Base-by-base conservation (phyloP, 2,888 invertebrate genomes). In the Thelaira solivaga region DNA sequence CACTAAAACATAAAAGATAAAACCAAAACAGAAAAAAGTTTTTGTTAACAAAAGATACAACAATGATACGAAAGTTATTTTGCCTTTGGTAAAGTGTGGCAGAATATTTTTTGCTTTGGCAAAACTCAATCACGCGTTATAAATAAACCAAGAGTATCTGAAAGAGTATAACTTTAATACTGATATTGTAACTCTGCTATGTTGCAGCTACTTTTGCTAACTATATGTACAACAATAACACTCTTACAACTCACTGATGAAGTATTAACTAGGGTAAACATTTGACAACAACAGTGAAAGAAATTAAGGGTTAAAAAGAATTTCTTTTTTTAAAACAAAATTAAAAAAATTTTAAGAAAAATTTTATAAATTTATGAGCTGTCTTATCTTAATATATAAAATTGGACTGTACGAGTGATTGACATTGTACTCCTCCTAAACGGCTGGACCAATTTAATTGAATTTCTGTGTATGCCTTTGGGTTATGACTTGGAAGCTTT, bases 101-200 rank as follows among this genome's bases (percentile, higher is more conserved):
- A 45, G 36, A 31, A 43, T 43, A 71, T 59, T 73, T n/a, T n/a
- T 18, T 49, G 7, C 34, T 51, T 51, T 61, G 43, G 26, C 41
- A 74, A 67, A 67, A 67, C 57, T 65, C 73, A 69, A 69, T 73
- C 76, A 80, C 74, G 65, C 73, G 69, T 69, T 61, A 64, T 72
- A 77, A 78, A 78, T 61, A 65, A 73, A 55, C 65, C 67, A 61
- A 75, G 61, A 79, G 67, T 55, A 41, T 55, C 36, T 39, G 41
- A 10, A 43, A 18, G 47, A 74, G 31, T 36, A 45, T 64, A 49
- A 65, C 36, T 41, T 39, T 51, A 61, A 26, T 8, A 39, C 20
- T 53, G 55, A 59, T 67, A 59, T 64, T 43, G 59, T 18, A n/a
- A n/a, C n/a, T n/a, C n/a, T n/a, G n/a, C n/a, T n/a, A n/a, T 36